A percentile compares a stretch with the other conserved stretches of the same genome.
phyloP scores from a whole-genome alignment of 2,113 vertebrate species.

The Hepsetus odoe region DNA sequence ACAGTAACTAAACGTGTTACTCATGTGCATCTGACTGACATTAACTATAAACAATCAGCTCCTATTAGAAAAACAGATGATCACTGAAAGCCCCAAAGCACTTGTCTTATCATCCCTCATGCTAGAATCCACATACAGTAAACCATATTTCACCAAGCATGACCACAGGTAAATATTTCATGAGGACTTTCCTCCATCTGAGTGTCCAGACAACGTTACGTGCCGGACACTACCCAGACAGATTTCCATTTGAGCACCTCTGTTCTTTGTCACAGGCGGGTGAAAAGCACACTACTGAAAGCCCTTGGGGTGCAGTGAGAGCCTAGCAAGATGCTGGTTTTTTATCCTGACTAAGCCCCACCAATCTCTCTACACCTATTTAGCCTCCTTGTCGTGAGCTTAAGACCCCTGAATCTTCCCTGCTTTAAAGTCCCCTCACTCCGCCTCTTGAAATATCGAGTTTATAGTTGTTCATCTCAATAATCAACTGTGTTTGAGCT shows the following conservation, averaged over 20 bases:
- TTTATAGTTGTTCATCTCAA: constrained; percentile 76
- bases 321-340: constrained; percentile 64
- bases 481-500: constrained; percentile 70
- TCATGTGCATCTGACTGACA: not conserved
- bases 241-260: constrained; percentile 55
- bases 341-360: constrained; percentile 75
- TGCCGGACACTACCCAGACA: constrained; percentile 53
- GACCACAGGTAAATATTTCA: constrained; percentile 47
- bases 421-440: constrained; percentile 70
- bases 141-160: constrained; percentile 18
- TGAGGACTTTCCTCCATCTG: constrained; percentile 36
- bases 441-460: constrained; percentile 67
- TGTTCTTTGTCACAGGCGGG: constrained; percentile 50
- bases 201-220: constrained; percentile 49
- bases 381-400: constrained; percentile 64
- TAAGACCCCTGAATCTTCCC: constrained; percentile 58
- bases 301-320: constrained; percentile 64
- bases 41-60: constrained; percentile 28
- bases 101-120: constrained; percentile 52
- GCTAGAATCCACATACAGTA: constrained; percentile 23
- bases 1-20: no score
- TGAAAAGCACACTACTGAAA: constrained; percentile 58
- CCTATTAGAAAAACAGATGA: not conserved
- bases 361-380: constrained; percentile 76
- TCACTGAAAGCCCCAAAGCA: not conserved